Evolutionary conservation across 2,888 invertebrate genomes (phyloP).

Genomic region (Melanotus villosus): DNA sequence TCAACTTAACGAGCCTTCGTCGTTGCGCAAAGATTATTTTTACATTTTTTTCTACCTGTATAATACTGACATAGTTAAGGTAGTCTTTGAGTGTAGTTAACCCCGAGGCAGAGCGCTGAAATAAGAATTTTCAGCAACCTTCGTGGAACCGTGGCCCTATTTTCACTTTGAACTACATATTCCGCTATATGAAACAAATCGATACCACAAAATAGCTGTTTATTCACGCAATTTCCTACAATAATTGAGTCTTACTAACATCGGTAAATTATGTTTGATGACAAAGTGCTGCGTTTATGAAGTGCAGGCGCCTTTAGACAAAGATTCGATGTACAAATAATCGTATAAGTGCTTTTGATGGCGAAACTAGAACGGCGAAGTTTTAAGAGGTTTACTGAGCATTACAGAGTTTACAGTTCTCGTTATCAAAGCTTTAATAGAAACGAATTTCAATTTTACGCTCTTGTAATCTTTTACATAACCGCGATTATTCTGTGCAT

Average conservation of each 20-base stretch:
- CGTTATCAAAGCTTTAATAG: constrained; percentile 2
- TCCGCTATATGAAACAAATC: background rate
- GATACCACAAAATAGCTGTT: background rate
- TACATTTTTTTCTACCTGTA: background rate
- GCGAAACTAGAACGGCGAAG: constrained; percentile 5
- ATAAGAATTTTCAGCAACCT: background rate
- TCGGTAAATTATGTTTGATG: constrained; percentile 1
- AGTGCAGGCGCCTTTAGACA: too few relatives aligned
- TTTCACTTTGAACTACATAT: too few relatives aligned
- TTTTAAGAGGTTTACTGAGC: constrained; percentile 2
- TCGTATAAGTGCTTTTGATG: background rate
- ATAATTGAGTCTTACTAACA: background rate
- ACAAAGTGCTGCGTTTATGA: too few relatives aligned
- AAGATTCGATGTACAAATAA: background rate
- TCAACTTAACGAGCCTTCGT: background rate
- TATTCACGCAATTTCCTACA: background rate
- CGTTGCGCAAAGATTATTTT: background rate
- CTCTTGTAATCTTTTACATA: constrained; percentile 12
- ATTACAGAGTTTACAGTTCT: constrained; percentile 1
- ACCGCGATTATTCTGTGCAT: constrained; percentile 12
- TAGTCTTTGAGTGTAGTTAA: background rate
- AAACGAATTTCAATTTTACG: constrained; percentile 18
- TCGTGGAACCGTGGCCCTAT: background rate
- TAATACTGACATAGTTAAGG: constrained; percentile 8
- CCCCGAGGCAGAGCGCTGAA: background rate